A percentile compares a stretch with the other conserved stretches of the same genome.
phyloP scores from a whole-genome alignment of 2,113 vertebrate species.

The rat (Rattus norvegicus) region GRCr8 NC_086025.1:118018001-118018500 shows the following conservation, averaged over 20 bases:
- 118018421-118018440: background rate
- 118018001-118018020: background rate
- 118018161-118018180: background rate
- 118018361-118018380: background rate
- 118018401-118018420: rapidly evolving
- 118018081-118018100: background rate
- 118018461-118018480: too few species aligned
- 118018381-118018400: background rate
- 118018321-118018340: background rate
- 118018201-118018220: too few species aligned
- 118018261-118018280: background rate
- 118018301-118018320: background rate
- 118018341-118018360: rapidly evolving
- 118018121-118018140: rapidly evolving
- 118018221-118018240: rapidly evolving
- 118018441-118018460: rapidly evolving
- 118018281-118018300: rapidly evolving
- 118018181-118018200: background rate
- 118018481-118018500: background rate
- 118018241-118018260: background rate
- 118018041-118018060: background rate
- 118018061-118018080: background rate
- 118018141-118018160: background rate
- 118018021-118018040: background rate
- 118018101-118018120: rapidly evolving